Evolutionary conservation across 2,888 invertebrate species (phyloP).

Genomic region (Oligia strigilis): DNA sequence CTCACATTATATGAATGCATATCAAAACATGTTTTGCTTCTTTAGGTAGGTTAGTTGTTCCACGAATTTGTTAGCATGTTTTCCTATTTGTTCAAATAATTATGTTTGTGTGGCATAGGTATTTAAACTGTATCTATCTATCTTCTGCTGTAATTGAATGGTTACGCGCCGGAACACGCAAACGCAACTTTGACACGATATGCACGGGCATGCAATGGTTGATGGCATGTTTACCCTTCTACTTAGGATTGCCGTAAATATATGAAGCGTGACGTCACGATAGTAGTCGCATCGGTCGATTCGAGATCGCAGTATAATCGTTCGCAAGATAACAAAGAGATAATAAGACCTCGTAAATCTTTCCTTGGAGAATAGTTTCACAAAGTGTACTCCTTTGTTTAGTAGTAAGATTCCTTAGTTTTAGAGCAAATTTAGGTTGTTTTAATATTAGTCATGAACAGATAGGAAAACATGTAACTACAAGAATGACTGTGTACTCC

Average conservation of each 20-base stretch:
- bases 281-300: background rate
- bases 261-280: background rate
- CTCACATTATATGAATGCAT: constrained; percentile 12
- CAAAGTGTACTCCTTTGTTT: no score
- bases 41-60: background rate
- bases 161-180: background rate
- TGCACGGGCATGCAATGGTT: background rate
- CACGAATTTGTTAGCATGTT: constrained; percentile 28
- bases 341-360: background rate
- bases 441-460: constrained; percentile 18
- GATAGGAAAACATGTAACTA: constrained; percentile 37
- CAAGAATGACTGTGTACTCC: constrained; percentile 51
- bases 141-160: background rate
- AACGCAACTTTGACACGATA: background rate
- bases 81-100: constrained; percentile 51
- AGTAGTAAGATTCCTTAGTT: no score
- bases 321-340: background rate
- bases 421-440: background rate
- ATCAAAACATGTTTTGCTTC: background rate
- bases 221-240: background rate
- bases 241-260: background rate
- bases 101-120: background rate
- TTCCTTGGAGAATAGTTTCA: background rate
- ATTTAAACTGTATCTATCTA: background rate
- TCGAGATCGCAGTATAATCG: no score